Percentiles rank a stretch among this genome's conserved stretches.
phyloP scores from a whole-genome alignment of 2,797 vertebrate genomes.

The Hirundo rustica region DNA sequence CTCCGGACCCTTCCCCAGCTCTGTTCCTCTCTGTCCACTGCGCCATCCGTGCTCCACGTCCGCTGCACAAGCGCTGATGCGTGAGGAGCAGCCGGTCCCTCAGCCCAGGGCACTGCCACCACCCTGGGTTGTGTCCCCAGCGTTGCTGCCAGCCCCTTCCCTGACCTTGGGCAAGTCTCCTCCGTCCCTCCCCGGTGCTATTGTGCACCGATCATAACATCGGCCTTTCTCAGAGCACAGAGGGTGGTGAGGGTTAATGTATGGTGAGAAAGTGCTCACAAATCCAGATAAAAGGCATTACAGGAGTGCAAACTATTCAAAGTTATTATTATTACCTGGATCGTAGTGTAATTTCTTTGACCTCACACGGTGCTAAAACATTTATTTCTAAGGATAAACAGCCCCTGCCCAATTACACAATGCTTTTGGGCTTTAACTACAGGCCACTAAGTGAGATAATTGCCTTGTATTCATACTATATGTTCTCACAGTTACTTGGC shows the following conservation, averaged over 20 bases:
- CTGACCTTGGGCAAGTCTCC: constrained; percentile 39
- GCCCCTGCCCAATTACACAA: constrained; percentile 64
- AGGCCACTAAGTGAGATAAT: constrained; percentile 69
- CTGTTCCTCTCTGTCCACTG: neutral
- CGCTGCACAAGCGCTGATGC: neutral
- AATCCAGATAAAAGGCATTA: constrained; percentile 57
- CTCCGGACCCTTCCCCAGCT: neutral
- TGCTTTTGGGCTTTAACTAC: constrained; percentile 60
- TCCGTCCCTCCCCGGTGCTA: neutral
- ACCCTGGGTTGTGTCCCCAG: neutral
- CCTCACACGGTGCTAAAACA: constrained; percentile 58
- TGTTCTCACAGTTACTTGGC: constrained; percentile 60
- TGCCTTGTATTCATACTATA: constrained; percentile 55
- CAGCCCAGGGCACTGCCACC: neutral
- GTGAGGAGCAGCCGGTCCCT: neutral
- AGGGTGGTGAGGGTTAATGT: constrained; percentile 54
- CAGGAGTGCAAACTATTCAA: constrained; percentile 50
- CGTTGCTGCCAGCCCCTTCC: neutral
- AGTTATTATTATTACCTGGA: constrained; percentile 66
- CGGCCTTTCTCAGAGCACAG: neutral
- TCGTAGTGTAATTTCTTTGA: constrained; percentile 57
- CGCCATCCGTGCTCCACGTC: neutral
- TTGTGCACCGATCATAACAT: constrained; percentile 34
- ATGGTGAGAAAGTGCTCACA: constrained; percentile 55
- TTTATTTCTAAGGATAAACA: constrained; percentile 60